phyloP scores from a whole-genome alignment of 2,797 vertebrate genomes.

The Onychomys arenicola region DNA sequence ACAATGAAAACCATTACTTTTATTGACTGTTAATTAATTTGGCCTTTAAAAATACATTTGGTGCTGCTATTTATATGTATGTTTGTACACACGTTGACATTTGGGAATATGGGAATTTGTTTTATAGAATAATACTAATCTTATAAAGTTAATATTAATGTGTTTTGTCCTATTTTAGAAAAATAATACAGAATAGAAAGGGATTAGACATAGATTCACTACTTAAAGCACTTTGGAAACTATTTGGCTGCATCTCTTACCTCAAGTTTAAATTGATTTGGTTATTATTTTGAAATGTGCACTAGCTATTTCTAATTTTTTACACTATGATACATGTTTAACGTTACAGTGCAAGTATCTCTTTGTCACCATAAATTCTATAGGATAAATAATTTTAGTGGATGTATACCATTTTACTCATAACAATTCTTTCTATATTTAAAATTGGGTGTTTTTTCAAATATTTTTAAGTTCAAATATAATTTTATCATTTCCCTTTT shows the following conservation, averaged over 20 bases:
- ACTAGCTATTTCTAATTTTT: neutral
- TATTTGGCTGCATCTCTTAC: neutral
- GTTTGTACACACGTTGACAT: neutral
- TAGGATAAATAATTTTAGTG: neutral
- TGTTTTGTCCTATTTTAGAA: neutral
- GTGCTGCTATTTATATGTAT: neutral
- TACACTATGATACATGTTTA: neutral
- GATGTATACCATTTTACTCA: neutral
- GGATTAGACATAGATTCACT: neutral
- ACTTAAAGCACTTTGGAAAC: neutral
- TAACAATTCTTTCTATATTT: neutral
- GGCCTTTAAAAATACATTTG: neutral
- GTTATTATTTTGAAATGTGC: constrained; percentile 36
- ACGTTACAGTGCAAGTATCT: neutral
- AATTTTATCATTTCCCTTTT: neutral
- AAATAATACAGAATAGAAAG: neutral
- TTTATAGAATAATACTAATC: neutral
- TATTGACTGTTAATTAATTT: constrained; percentile 25
- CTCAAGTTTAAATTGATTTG: neutral
- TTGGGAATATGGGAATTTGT: neutral
- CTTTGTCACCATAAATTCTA: neutral
- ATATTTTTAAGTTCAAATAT: neutral
- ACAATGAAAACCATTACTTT: neutral
- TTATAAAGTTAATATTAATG: constrained; percentile 25
- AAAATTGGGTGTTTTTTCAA: neutral